Base-by-base conservation (phyloP, 1,140 invertebrate species). In the Vanessa atalanta region DNA sequence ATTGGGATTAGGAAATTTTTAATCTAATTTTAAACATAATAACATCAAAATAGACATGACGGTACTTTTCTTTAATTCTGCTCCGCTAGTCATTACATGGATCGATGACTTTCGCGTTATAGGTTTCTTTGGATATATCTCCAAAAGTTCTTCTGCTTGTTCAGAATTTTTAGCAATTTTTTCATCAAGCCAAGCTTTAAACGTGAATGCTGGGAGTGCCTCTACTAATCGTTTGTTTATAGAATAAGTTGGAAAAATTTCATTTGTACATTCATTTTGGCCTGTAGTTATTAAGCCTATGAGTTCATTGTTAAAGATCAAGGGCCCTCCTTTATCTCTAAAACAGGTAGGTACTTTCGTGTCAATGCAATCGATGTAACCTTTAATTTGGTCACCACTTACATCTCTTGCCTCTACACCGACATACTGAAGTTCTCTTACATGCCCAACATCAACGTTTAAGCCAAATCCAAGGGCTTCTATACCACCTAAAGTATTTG, bases 301-400 rank as follows among this genome's bases (percentile, higher is more conserved):
- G 8, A 92, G 76, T 79, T 89, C 81, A 76, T 88, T 87, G 68
- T 87, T 80, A 71, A 85, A 82, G 48, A 92, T 79, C 2, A 81
- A 83, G 20, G 90, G 90, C 8, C 89, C 89, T 50, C 90, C 90
- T 47, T 79, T 82, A 70, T 92, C 90, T 80, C 81, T 89, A 65
- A 90, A 92, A 82, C 90, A 92, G 9, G 85, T 88, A 13, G 70
- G 61, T 26, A 88, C 78, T 79, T 91, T 92, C 1, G 89, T 87
- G 61, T 91, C 89, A 48, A 91, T 80, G 63, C 89, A 92, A 65
- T 90, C 89, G 65, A 91, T 76, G 70, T 80, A 90, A 11, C 68
- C 84, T 69, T 61, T 76, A 47, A 87, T 76, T 76, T 67, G 20
- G n/a, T 89, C 82, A 51, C 75, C 79, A 31, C 51, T 66, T n/a